Evolutionary conservation across 2,797 vertebrate species (phyloP).

Genomic region (Periophthalmus magnuspinnatus): DNA sequence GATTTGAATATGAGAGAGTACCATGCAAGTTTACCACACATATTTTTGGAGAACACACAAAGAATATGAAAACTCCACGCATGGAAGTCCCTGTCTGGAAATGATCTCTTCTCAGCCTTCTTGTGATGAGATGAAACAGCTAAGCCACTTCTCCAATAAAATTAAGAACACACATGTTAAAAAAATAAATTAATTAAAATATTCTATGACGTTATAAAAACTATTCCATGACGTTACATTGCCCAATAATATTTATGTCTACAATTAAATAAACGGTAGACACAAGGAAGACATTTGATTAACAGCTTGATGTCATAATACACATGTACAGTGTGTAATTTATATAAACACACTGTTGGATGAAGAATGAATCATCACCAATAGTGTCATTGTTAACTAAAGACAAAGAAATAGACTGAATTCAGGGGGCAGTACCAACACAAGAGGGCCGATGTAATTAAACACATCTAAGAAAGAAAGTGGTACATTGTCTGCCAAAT

Average conservation of each 20-base stretch:
- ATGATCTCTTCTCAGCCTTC: background rate
- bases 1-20: slow-evolving; percentile 11
- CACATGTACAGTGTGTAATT: no score
- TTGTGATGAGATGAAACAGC: background rate
- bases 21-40: no score
- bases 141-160: background rate
- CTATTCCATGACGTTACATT: background rate
- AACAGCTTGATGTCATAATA: no score
- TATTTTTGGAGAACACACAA: background rate
- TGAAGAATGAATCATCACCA: no score
- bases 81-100: background rate
- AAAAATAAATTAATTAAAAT: no score
- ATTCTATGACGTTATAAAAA: no score
- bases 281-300: no score
- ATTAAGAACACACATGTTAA: background rate
- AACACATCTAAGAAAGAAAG: background rate
- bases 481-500: background rate
- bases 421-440: no score
- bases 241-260: background rate
- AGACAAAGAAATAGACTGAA: no score
- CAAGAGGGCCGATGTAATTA: background rate
- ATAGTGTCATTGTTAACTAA: no score
- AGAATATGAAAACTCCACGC: background rate
- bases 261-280: no score
- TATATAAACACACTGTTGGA: no score